Evolutionary conservation across 2,888 invertebrate genomes (phyloP), one percentile per base, ranked within the genome.

Genomic region (Microctonus aethiopoides): DNA sequence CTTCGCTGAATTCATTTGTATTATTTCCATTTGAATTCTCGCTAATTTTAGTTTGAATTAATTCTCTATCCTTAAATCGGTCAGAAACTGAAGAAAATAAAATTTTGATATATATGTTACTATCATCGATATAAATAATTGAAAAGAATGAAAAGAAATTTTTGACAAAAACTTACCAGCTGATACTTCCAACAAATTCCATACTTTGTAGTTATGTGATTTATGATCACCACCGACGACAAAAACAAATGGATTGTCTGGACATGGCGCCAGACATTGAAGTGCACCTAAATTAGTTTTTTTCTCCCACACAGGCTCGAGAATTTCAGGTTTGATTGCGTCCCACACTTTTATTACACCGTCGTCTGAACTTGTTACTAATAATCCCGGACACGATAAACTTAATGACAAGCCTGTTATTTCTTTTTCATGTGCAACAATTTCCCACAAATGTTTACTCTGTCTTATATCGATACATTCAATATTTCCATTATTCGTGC

Each of bases 321-420:
- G 78, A 78, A 68, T 76, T 74, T 64, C 74, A 11, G 79, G 72
- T 32, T 87, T 80, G 69, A 78, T 61, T n/a, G 82, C 75, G 81
- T 97, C 96, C 97, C 97, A 98, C 0, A 94, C 90, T 88, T 96
- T 96, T 3, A 96, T 84, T n/a, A 89, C 88, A 72, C 94, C 93
- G 83, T 97, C 97, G 1, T 92, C 91, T 6, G 95, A 93, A 0
- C 92, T 89, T 0, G 95, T 94, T 1, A 95, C 89, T 81, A 98
- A 87, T 60, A 95, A 87, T 3, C 94, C 94, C 0, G 92, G 92
- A 70, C 94, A 91, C 67, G 90, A 88, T 0, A 90, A 88, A 83
- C 95, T 95, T 60, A 95, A 87, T 69, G 91, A 89, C 36, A 96
- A 87, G 79, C 95, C 93, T 75, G 96, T 95, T 26, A 96, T 92